phyloP scores from a whole-genome alignment of 2,113 vertebrate genomes.

The Panthera uncia region DNA sequence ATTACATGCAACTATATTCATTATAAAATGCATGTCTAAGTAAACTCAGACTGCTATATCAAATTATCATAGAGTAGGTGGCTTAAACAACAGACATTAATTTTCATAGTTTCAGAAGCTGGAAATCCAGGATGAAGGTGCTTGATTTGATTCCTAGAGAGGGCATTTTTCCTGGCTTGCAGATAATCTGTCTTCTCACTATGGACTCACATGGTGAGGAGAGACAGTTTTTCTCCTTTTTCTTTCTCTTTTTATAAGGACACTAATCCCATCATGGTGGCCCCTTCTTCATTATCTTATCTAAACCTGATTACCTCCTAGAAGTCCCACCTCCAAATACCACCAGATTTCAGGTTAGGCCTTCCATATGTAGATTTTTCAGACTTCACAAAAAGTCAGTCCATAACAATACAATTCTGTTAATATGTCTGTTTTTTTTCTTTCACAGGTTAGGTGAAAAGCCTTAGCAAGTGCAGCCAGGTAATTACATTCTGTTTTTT shows the following conservation, averaged over 20 bases:
- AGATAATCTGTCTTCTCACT: neutral
- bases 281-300: neutral
- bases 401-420: neutral
- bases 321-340: neutral
- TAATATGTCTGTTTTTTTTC: neutral
- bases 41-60: neutral
- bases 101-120: neutral
- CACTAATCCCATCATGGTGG: no score
- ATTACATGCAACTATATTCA: neutral
- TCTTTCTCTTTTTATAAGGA: neutral
- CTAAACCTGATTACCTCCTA: neutral
- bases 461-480: neutral
- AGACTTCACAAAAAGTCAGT: neutral
- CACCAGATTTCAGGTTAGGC: neutral
- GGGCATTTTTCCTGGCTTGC: neutral
- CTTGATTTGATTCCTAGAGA: neutral
- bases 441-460: neutral
- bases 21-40: neutral
- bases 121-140: neutral
- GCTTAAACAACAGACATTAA: neutral
- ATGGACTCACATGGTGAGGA: no score
- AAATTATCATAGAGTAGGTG: neutral
- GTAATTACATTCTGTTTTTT: neutral
- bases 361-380: neutral
- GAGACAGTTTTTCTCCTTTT: neutral